These are phyloP conservation scores for Stenoptilia bipunctidactyla DNA, from an alignment of 2,888 invertebrate genomes.

Conservation along the genomic window DNA sequence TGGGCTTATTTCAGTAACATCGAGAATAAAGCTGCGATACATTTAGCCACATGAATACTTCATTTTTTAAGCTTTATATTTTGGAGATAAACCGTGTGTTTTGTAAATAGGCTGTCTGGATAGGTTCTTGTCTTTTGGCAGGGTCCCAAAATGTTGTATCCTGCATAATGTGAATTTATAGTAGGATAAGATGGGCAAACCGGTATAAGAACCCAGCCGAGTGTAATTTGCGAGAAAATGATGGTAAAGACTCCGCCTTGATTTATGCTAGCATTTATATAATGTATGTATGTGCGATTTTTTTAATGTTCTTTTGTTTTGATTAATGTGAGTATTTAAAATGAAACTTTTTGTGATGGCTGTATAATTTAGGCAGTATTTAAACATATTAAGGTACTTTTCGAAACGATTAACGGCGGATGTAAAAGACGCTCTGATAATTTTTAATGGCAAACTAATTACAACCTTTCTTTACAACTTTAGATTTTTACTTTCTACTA, in stretches of 20 bases:
- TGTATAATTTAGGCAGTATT: too few relatives aligned
- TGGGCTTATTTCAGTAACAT: not conserved
- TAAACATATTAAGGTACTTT: too few relatives aligned
- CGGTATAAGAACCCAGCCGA: constrained; percentile 31
- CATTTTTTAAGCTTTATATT: not conserved
- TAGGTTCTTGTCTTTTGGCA: constrained; percentile 43
- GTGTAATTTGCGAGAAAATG: constrained; percentile 38
- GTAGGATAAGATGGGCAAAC: constrained; percentile 32
- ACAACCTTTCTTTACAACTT: too few relatives aligned
- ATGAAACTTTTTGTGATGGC: too few relatives aligned
- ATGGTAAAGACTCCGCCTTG: not conserved
- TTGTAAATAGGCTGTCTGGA: not conserved
- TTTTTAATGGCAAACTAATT: too few relatives aligned
- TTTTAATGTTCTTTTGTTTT: too few relatives aligned
- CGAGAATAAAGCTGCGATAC: not conserved
- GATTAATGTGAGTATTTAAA: too few relatives aligned
- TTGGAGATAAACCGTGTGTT: not conserved
- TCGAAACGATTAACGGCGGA: too few relatives aligned
- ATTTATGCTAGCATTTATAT: too few relatives aligned
- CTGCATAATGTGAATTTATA: constrained; percentile 61
- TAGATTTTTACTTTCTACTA: too few relatives aligned
- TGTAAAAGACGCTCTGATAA: too few relatives aligned
- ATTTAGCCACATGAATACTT: not conserved
- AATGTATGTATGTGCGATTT: too few relatives aligned
- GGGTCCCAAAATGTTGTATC: constrained; percentile 60